Percentiles rank a stretch among this genome's conserved stretches.
Conservation (phyloP, 2,797 vertebrate species). For the Parotocinclus haroldoi region DNA sequence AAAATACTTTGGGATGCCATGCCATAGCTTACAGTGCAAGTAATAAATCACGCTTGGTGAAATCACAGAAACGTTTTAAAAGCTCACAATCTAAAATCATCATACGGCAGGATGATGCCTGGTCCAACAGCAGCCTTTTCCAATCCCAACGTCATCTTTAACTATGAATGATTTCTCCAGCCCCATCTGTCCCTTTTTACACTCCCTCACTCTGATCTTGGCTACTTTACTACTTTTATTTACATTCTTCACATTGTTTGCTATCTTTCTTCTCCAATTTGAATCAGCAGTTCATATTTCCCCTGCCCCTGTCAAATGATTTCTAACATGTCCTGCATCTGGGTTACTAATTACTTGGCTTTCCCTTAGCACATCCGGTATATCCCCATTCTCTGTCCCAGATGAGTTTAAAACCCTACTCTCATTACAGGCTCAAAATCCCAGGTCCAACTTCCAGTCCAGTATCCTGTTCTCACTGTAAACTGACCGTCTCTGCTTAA, state of each 20-base stretch:
- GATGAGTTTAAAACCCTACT: conserved; percentile 9
- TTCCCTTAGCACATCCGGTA: background rate
- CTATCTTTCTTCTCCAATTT: conserved; percentile 21
- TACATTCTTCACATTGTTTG: conserved; percentile 42
- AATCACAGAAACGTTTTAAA: too few species aligned
- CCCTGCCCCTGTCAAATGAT: conserved; percentile 11
- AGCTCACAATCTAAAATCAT: too few species aligned
- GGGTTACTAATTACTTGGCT: conserved; percentile 24
- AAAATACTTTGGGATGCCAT: too few species aligned
- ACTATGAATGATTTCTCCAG: conserved; percentile 67
- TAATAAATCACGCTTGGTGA: too few species aligned
- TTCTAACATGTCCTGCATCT: conserved; percentile 31
- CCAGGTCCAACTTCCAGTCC: background rate
- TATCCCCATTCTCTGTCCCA: background rate
- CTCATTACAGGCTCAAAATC: background rate
- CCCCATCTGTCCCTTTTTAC: conserved; percentile 35
- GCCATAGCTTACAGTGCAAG: too few species aligned
- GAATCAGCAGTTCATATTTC: conserved; percentile 51
- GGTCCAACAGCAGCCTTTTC: conserved; percentile 52
- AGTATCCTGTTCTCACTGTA: background rate
- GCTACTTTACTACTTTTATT: conserved; percentile 44
- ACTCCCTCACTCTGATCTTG: conserved; percentile 24
- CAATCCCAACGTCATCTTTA: conserved; percentile 60
- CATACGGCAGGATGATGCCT: conserved; percentile 13
- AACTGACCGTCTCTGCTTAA: background rate